Evolutionary conservation across 2,888 invertebrate species (phyloP), one percentile per base, ranked within the genome.

Genomic region (Seladonia tumulorum): DNA sequence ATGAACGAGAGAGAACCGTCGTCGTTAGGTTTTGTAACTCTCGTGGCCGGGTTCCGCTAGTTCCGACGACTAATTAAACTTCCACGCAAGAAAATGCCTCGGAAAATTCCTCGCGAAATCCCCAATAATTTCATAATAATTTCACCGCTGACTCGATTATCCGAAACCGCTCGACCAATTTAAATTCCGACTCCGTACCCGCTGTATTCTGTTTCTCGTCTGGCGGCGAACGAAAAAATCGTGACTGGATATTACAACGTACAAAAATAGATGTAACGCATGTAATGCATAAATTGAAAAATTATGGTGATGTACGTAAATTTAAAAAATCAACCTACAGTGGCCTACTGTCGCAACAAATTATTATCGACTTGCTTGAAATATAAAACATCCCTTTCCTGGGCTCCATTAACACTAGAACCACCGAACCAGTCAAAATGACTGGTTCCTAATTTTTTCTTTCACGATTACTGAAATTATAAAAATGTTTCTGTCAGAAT

Each of bases 31-130:
- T 72, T 25, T 72, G 45, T 5, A 72, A 45, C 47, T 72, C 42
- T 18, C 71, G 47, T 25, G 18, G 25, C 45, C 47, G 45, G 60
- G 14, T 18, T 25, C n/a, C 35, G 35, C 45, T 42, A 42, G 70
- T 42, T 47, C 25, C 25, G 18, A 22, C 45, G 71, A 45, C 42
- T 72, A 72, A 72, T 72, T 72, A 72, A 72, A 72, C 71, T 72
- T 72, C 4, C 25, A 47, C 47, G 71, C 71, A 25, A 42, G 71
- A 25, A 72, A 42, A 22, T 68, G 5, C 39, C 68, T 39, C 39
- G 22, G 35, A 35, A 39, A 68, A 68, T 68, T 68, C 35, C 35
- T 39, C 39, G 5, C 22, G 10, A 5, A 0, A 8, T 3, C 35
- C 66, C 35, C 66, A 39, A 68, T 68, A 22, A 39, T 39, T 68